Evolutionary conservation across 1,140 invertebrate genomes (phyloP).

Genomic region (Sarcophaga peregrina): DNA sequence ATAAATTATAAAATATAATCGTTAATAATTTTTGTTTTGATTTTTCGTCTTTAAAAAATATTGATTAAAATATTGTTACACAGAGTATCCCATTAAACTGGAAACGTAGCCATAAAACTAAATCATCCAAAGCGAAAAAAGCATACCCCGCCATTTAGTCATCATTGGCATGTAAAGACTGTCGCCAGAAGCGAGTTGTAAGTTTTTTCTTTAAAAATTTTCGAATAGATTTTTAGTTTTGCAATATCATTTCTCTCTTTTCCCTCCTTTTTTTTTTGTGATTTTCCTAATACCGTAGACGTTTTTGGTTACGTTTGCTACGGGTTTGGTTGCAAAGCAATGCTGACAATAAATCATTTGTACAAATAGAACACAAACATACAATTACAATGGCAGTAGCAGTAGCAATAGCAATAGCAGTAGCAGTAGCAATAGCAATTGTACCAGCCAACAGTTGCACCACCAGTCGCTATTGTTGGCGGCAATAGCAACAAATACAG

Average conservation of each 20-base stretch:
- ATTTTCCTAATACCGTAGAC: slow-evolving; percentile 10
- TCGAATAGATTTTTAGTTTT: too few relatives aligned
- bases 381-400: neutral
- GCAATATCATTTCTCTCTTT: neutral
- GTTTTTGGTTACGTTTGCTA: neutral
- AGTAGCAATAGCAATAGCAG: neutral
- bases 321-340: neutral
- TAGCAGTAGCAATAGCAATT: neutral
- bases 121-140: neutral
- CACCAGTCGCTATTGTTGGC: too few relatives aligned
- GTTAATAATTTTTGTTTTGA: too few relatives aligned
- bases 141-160: neutral
- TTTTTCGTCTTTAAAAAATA: too few relatives aligned
- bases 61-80: too few relatives aligned
- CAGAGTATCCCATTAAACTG: neutral
- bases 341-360: neutral
- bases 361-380: slow-evolving; percentile 28
- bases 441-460: too few relatives aligned
- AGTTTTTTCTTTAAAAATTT: too few relatives aligned
- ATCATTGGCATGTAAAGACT: slow-evolving; percentile 26
- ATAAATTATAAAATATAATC: too few relatives aligned
- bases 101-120: too few relatives aligned
- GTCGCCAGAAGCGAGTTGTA: neutral
- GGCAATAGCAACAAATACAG: neutral
- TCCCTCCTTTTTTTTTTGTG: neutral